Conservation (phyloP, 2,797 vertebrate species). For the Muscicapa comitata region DNA sequence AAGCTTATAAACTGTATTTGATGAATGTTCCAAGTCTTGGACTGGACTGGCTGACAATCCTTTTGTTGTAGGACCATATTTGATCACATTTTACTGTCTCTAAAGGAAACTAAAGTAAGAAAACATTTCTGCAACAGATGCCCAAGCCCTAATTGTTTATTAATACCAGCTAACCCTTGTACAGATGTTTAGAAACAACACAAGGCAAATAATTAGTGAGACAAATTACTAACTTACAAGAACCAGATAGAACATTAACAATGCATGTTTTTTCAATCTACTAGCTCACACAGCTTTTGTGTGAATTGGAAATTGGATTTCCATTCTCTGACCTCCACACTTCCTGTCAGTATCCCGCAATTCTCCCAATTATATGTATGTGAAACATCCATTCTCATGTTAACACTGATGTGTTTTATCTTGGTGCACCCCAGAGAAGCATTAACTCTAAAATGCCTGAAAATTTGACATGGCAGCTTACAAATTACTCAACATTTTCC, state of each 20-base stretch:
- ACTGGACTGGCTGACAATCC: not conserved
- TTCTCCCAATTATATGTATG: not conserved
- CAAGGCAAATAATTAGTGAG: not conserved
- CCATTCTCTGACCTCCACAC: not conserved
- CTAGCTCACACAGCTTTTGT: not conserved
- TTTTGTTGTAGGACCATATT: not conserved
- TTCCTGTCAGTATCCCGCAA: not conserved
- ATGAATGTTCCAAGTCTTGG: not conserved
- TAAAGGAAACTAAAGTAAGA: not conserved
- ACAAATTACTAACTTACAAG: not conserved
- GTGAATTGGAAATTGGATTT: not conserved
- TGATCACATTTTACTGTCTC: not conserved
- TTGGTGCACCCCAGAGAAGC: not conserved
- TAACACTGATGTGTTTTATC: not conserved
- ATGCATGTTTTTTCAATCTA: not conserved
- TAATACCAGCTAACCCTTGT: not conserved
- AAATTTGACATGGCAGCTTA: not conserved
- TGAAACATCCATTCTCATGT: not conserved
- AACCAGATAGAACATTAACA: not conserved
- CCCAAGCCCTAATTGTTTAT: not conserved
- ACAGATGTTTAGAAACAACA: not conserved
- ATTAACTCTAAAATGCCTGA: not conserved
- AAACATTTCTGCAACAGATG: not conserved
- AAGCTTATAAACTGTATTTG: not conserved
- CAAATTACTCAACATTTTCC: not conserved